Percentiles rank a stretch among this genome's conserved stretches.
These are phyloP conservation scores for Xiphophorus maculatus DNA, from an alignment of 2,113 vertebrate genomes.

Conservation along the genomic window DNA sequence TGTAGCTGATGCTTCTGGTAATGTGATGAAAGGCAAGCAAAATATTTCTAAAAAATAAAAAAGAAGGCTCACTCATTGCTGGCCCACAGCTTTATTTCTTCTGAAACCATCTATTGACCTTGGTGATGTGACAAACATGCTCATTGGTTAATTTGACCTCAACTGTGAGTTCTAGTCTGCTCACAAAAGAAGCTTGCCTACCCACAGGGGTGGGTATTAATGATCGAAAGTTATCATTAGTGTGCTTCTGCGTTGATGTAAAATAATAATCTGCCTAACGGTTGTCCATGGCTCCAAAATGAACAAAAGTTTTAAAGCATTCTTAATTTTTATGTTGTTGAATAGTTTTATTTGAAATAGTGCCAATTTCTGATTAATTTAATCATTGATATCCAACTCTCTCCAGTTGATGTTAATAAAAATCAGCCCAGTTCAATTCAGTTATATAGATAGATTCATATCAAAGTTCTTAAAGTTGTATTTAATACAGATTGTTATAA, in stretches of 20 bases:
- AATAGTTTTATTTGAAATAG: too few species aligned
- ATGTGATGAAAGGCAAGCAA: constrained; percentile 60
- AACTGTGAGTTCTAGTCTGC: constrained; percentile 58
- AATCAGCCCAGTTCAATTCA: too few species aligned
- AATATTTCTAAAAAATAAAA: constrained; percentile 34
- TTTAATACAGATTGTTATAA: too few species aligned
- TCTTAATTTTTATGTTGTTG: too few species aligned
- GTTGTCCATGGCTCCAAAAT: constrained; percentile 40
- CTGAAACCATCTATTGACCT: constrained; percentile 66
- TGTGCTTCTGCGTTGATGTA: constrained; percentile 44
- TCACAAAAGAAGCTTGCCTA: constrained; percentile 14
- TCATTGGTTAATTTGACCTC: constrained; percentile 51
- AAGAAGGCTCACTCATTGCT: constrained; percentile 34
- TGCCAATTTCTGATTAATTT: too few species aligned
- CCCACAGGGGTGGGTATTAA: constrained; percentile 59
- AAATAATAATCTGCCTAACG: constrained; percentile 59
- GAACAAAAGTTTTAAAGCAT: too few species aligned
- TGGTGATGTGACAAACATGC: constrained; percentile 61
- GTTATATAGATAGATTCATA: too few species aligned
- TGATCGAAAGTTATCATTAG: constrained; percentile 59
- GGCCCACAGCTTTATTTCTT: constrained; percentile 44
- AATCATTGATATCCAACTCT: too few species aligned
- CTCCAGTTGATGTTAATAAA: too few species aligned
- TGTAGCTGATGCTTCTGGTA: constrained; percentile 47
- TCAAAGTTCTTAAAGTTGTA: too few species aligned